These are phyloP conservation scores for Ecdyonurus torrentis DNA, from an alignment of 2,888 invertebrate genomes.

Conservation along the genomic window DNA sequence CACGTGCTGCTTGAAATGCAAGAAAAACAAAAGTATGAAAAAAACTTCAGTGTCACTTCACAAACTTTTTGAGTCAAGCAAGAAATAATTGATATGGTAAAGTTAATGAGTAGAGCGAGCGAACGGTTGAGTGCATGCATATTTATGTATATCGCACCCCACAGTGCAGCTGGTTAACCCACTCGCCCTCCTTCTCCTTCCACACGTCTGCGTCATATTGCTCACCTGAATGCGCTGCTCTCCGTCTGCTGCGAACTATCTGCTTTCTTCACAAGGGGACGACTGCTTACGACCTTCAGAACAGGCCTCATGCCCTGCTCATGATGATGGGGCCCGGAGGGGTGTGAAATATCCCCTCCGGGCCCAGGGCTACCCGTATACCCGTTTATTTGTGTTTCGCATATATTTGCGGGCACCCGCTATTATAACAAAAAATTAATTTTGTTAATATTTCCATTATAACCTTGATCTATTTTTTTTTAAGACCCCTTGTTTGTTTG, in stretches of 20 bases:
- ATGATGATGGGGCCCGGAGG: conserved; percentile 20
- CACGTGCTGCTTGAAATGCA: not conserved
- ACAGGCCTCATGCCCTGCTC: conserved; percentile 19
- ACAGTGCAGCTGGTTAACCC: conserved; percentile 35
- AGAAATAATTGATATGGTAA: too few species aligned
- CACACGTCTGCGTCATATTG: conserved; percentile 12
- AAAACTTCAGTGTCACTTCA: too few species aligned
- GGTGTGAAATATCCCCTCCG: conserved; percentile 23
- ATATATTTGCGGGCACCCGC: not conserved
- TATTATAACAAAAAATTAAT: not conserved
- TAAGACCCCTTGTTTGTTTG: not conserved
- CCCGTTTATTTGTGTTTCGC: conserved; percentile 3
- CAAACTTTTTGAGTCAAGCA: too few species aligned
- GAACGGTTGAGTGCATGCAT: too few species aligned
- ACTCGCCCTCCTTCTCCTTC: conserved; percentile 24
- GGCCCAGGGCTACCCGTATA: conserved; percentile 26
- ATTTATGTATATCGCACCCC: conserved; percentile 16
- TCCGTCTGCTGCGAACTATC: conserved; percentile 37
- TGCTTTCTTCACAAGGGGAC: conserved; percentile 25
- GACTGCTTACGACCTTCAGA: conserved; percentile 14
- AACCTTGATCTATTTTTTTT: not conserved
- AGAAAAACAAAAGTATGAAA: too few species aligned
- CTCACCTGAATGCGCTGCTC: conserved; percentile 28
- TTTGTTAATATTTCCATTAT: not conserved
- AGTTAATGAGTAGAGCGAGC: too few species aligned